Base-by-base conservation (phyloP, 1,140 invertebrate genomes). In the Ceratina japonica region DNA sequence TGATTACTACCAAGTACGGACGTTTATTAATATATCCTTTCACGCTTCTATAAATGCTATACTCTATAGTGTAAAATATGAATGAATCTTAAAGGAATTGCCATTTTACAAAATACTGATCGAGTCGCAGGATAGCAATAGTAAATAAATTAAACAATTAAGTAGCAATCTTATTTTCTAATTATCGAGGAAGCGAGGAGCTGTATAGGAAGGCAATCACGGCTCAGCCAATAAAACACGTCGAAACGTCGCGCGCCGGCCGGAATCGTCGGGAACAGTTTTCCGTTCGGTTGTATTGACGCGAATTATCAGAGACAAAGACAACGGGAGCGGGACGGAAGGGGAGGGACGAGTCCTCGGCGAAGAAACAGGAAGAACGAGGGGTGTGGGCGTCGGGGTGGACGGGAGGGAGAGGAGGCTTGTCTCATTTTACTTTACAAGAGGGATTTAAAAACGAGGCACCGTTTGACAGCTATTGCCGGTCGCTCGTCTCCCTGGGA, bases 391-490 rank as follows among this genome's bases (percentile, higher is more conserved):
- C 12, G 27, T 16, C 24, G 12, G 20, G 16, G 10, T 13, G 22
- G 27, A 24, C 44, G 44, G 54, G 13, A 58, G 62, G 66, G 65
- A 68, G 79, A 68, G 79, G 84, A 82, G 86, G 82, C 88, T 89
- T 90, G 89, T 91, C 91, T 91, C 90, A 91, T 92, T 91, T 91
- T 87, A 91, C 88, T 91, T 91, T 91, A 89, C 89, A 89, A 91
- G 89, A 88, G 87, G 90, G 91, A 90, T 91, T 92, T 92, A 91
- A 92, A 92, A 92, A 92, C 89, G 91, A 90, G 89, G 81, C 90
- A 90, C 86, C 87, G 86, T 89, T 87, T 91, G 91, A 92, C 91
- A 92, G 91, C 91, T 92, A 92, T 92, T 92, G 91, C 90, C 80
- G 79, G 85, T 77, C 79, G 86, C 83, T 84, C 76, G 75, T 81